These are phyloP conservation scores for Tetragonula carbonaria DNA, from an alignment of 2,888 invertebrate species.

Conservation along the genomic window DNA sequence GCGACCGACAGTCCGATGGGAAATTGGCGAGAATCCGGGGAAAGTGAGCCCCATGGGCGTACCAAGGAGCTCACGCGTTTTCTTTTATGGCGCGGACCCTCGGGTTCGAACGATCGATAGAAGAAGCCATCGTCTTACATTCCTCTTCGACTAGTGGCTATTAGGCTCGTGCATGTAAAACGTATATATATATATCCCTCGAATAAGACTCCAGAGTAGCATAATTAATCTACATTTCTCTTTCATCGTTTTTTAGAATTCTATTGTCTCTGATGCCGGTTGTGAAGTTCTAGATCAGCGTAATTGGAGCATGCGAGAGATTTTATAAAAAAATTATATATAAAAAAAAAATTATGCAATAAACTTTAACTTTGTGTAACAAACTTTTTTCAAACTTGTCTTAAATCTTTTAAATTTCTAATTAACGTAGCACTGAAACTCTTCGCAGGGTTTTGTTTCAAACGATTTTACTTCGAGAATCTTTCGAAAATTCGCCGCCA, in stretches of 20 bases:
- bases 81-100: conserved; percentile 42
- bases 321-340: too few relatives aligned
- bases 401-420: too few relatives aligned
- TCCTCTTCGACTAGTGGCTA: not conserved
- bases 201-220: not conserved
- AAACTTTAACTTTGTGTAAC: too few relatives aligned
- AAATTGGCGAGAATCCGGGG: conserved; percentile 66
- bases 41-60: conserved; percentile 60
- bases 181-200: not conserved
- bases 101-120: conserved; percentile 52
- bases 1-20: conserved; percentile 54
- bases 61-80: conserved; percentile 57
- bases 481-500: too few relatives aligned
- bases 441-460: too few relatives aligned
- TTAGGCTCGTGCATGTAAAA: not conserved
- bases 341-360: too few relatives aligned
- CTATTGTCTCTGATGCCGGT: too few relatives aligned
- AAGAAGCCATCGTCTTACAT: conserved; percentile 34
- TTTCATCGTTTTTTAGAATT: not conserved
- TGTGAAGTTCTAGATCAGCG: too few relatives aligned
- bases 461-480: too few relatives aligned
- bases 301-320: too few relatives aligned
- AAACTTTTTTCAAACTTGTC: too few relatives aligned
- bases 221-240: not conserved
- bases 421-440: too few relatives aligned